A percentile compares a stretch with the other conserved stretches of the same genome.
phyloP scores from a whole-genome alignment of 2,888 invertebrate genomes.

The Sarcophaga caerulescens region DNA sequence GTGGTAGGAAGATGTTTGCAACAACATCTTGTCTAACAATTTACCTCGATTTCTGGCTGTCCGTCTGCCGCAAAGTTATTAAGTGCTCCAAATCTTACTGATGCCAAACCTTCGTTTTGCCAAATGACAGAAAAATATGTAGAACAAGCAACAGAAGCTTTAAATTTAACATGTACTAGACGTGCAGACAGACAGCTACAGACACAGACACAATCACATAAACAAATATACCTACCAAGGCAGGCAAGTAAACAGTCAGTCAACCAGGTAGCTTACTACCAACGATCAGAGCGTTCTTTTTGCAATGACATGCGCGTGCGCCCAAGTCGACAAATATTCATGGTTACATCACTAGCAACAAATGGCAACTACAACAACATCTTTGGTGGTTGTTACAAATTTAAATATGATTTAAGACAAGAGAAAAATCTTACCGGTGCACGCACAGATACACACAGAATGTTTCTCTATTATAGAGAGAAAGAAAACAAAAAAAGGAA shows the following conservation, averaged over 20 bases:
- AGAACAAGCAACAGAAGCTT: constrained; percentile 68
- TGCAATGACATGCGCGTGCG: constrained; percentile 64
- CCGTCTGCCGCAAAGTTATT: constrained; percentile 59
- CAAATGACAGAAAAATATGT: constrained; percentile 67
- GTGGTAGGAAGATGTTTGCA: constrained; percentile 45
- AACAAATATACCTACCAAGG: not conserved
- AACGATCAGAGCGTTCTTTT: constrained; percentile 27
- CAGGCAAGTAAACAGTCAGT: constrained; percentile 5
- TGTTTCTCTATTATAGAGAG: not conserved
- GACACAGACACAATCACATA: constrained; percentile 2
- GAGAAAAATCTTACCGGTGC: constrained; percentile 28
- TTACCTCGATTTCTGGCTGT: constrained; percentile 12
- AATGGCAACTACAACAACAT: constrained; percentile 25
- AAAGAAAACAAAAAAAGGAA: not conserved
- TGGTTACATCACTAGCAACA: not conserved
- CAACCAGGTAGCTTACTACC: constrained; percentile 21
- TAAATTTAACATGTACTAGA: constrained; percentile 44
- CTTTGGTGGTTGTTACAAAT: constrained; percentile 65
- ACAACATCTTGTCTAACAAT: constrained; percentile 42
- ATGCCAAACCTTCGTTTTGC: constrained; percentile 60
- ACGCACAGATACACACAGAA: constrained; percentile 7
- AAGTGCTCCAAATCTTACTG: constrained; percentile 67
- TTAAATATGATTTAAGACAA: constrained; percentile 68
- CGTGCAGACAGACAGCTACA: not conserved
- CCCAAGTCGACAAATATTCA: constrained; percentile 19